Percentiles rank a stretch among this genome's conserved stretches.
phyloP scores from a whole-genome alignment of 53 echinoderm and acorn worm species.

The Astropecten irregularis region DNA sequence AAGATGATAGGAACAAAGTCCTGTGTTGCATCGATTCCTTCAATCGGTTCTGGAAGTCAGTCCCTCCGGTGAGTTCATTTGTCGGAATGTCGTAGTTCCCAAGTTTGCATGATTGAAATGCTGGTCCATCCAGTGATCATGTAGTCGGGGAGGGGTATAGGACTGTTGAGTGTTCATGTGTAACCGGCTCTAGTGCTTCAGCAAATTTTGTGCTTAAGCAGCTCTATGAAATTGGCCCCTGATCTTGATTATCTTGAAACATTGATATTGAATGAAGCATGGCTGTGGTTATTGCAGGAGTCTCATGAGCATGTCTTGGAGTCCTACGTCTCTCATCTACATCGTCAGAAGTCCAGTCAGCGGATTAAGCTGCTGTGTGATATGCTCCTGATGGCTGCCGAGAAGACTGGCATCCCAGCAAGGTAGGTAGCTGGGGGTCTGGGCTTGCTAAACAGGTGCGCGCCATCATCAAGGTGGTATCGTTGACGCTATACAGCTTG shows the following conservation, averaged over 20 bases:
- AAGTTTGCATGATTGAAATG: no score
- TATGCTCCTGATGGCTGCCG: constrained; percentile 70
- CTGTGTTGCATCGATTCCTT: constrained; percentile 80
- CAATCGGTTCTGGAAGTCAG: constrained; percentile 77
- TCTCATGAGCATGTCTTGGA: constrained; percentile 67
- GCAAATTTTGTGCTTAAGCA: no score
- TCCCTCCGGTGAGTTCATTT: constrained; percentile 69
- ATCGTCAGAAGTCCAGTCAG: constrained; percentile 65
- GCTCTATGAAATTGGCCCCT: no score
- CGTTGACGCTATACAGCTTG: no score
- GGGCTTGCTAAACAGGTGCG: neutral
- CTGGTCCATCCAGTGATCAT: no score
- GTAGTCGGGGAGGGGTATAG: no score
- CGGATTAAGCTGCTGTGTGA: constrained; percentile 79
- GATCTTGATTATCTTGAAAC: no score
- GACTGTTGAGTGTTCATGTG: no score
- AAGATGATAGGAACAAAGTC: constrained; percentile 81
- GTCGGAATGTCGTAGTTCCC: neutral
- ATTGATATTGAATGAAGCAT: no score
- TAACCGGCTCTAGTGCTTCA: no score
- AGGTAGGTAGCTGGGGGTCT: constrained; percentile 63
- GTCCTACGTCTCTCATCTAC: constrained; percentile 74
- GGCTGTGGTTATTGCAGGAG: constrained; percentile 66
- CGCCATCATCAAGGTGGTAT: neutral
- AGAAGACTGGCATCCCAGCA: constrained; percentile 70